Evolutionary conservation across 2,888 invertebrate genomes (phyloP).

Genomic region (Stomorhina lunata): DNA sequence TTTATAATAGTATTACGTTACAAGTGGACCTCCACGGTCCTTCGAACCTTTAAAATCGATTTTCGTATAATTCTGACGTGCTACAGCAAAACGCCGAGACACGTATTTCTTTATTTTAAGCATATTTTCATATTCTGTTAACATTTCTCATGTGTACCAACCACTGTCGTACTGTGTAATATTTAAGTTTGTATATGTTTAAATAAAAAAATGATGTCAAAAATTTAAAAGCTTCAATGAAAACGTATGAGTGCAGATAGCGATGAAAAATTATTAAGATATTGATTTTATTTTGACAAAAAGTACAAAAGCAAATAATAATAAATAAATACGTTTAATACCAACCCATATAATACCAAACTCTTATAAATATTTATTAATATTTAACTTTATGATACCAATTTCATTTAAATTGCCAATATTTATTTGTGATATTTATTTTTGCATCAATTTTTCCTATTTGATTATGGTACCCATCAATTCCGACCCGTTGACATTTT

Average conservation of each 20-base stretch:
- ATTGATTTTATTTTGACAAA: slow-evolving; percentile 53
- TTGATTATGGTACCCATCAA: background rate
- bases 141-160: too few relatives aligned
- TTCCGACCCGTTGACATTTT: background rate
- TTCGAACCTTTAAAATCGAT: too few relatives aligned
- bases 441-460: background rate
- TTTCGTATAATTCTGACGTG: too few relatives aligned
- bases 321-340: background rate
- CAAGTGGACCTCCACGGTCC: too few relatives aligned
- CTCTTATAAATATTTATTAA: slow-evolving; percentile 1
- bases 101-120: too few relatives aligned
- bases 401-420: slow-evolving; percentile 43
- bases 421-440: background rate
- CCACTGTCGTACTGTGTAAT: too few relatives aligned
- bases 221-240: slow-evolving; percentile 55
- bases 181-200: background rate
- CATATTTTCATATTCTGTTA: too few relatives aligned
- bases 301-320: slow-evolving; percentile 22
- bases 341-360: background rate
- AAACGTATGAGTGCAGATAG: slow-evolving; percentile 55
- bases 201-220: slow-evolving; percentile 34
- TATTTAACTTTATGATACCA: slow-evolving; percentile 30
- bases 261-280: slow-evolving; percentile 53
- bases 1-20: too few relatives aligned
- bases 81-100: too few relatives aligned